Evolutionary conservation across 2,113 vertebrate species (phyloP), one percentile per base, ranked within the genome.

Genomic region (Gadus macrocephalus): DNA sequence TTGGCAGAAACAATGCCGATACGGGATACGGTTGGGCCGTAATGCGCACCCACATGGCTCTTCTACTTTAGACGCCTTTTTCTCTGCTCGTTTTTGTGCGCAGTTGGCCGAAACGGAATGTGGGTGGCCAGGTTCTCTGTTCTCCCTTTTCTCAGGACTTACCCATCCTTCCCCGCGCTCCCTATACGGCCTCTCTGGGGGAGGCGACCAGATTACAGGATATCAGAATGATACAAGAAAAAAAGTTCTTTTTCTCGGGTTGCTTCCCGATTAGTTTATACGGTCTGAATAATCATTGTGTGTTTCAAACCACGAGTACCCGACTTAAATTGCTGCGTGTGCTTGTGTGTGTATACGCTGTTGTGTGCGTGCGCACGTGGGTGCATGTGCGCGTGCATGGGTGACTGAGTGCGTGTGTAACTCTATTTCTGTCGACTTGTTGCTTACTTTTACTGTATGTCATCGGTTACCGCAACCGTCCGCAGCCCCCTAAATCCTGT

Each of bases 91-190:
- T 14, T 58, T 69, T 19, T 60, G 22, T 15, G 38, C 19, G 12
- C 64, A 25, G 16, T 61, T 31, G 58, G 58, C 17, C 53, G 20
- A 60, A 38, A 72, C 56, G 42, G 20, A 76, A 79, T 78, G 70
- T 67, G 64, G 69, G 74, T 79, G 69, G 70, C 28, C 72, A 76
- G 75, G 38, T 85, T 85, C 73, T 85, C 67, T 71, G 64, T 67
- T 72, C 68, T 69, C 73, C 76, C 62, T 49, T 72, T 84, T 71
- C 73, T 77, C 73, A 71, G 68, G 60, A 69, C 67, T 49, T 72
- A 73, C 81, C 62, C 76, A 58, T 71, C 69, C 80, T 77, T 69
- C 83, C 31, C 69, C 75, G 38, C 89, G 86, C 89, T 89, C 87
- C 89, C 87, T 74, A 53, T 66, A 75, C 49, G 71, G 14, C 78